Base-by-base conservation (phyloP, 1,140 invertebrate genomes). In the Nomia melanderi region DNA sequence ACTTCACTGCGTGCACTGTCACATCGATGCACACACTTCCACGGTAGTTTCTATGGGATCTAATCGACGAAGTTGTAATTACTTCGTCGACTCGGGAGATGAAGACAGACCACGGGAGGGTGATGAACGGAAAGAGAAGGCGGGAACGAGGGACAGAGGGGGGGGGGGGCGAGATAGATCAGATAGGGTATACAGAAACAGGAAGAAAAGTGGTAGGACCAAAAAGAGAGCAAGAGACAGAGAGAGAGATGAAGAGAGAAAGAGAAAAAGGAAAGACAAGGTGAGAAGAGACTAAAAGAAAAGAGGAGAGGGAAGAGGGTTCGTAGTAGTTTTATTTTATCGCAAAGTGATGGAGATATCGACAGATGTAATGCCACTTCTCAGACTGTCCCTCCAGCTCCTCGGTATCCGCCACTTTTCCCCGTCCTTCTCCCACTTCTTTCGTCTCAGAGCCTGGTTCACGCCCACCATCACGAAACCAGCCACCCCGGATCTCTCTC, bases 1-100 rank as follows among this genome's bases (percentile, higher is more conserved):
- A 44, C 47, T 60, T 20, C 63, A 36, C 56, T 69, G 50, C 67
- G 67, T 59, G 63, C 69, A 67, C 54, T 56, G 63, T 77, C 81
- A 66, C 74, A 67, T 50, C 64, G 76, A 78, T 70, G 62, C 65
- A 72, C 53, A 41, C 54, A 73, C 59, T 25, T 56, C 62, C 27
- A 36, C 29, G 63, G 62, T 29, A 83, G 56, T 84, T 84, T 77
- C 79, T 75, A 78, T 75, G 79, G 86, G 82, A 87, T 86, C 82
- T 85, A 87, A 88, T 88, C 86, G 85, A 85, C 76, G 76, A 88
- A 88, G 77, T 89, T 88, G 86, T 88, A 89, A 89, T 89, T 88
- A 89, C 87, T 88, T 88, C 60, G 70, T 56, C 78, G 73, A 83
- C 44, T 62, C 54, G 33, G 23, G 63, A 72, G n/a, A 62, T 50